Conservation (phyloP, 1,140 invertebrate species). For the Episyrphus balteatus region DNA sequence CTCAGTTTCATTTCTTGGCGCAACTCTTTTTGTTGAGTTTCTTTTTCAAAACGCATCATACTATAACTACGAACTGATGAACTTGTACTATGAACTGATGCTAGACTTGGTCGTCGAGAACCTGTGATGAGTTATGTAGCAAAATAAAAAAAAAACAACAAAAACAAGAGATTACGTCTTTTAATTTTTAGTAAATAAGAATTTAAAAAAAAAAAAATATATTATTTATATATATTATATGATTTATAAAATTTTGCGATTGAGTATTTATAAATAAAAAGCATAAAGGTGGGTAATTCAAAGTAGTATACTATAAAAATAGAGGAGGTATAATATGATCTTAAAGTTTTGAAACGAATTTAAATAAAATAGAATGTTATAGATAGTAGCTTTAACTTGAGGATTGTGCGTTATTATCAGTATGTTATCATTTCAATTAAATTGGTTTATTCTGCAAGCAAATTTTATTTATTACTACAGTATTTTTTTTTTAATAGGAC, state of each 20-base stretch:
- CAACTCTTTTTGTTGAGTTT: slow-evolving; percentile 63
- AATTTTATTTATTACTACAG: too few species aligned
- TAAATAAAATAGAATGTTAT: too few species aligned
- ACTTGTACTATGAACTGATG: slow-evolving; percentile 65
- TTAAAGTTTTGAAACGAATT: too few species aligned
- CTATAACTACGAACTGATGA: slow-evolving; percentile 70
- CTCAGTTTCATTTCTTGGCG: slow-evolving; percentile 59
- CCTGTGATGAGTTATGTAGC: slow-evolving; percentile 39
- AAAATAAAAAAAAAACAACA: neutral
- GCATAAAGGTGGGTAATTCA: neutral
- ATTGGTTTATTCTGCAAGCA: too few species aligned
- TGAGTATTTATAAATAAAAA: neutral
- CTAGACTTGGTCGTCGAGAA: slow-evolving; percentile 69
- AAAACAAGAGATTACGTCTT: neutral
- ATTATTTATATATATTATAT: neutral
- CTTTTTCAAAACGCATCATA: slow-evolving; percentile 59
- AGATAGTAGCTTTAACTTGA: too few species aligned
- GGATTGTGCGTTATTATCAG: too few species aligned
- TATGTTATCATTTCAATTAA: too few species aligned
- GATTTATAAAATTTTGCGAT: neutral
- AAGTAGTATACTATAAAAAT: too few species aligned
- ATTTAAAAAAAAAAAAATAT: neutral
- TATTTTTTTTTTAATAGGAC: too few species aligned
- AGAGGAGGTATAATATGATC: too few species aligned
- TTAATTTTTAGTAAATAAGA: too few species aligned